Evolutionary conservation across 2,888 invertebrate species (phyloP).

Genomic region (Drosophila ezoana): DNA sequence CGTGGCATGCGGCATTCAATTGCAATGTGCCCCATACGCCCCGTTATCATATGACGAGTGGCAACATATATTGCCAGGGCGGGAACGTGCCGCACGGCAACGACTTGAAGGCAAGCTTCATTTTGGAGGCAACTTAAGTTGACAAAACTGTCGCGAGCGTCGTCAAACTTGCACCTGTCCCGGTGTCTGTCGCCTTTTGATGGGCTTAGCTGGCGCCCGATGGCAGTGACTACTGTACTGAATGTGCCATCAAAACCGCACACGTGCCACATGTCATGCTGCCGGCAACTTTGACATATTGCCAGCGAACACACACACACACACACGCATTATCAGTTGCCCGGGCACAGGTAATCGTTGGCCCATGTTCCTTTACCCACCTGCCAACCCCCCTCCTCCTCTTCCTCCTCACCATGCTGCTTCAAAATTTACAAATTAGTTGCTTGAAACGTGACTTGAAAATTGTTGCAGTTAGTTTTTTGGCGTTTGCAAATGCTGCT

Average conservation of each 20-base stretch:
- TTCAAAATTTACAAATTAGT: conserved; percentile 78
- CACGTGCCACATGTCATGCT: conserved; percentile 74
- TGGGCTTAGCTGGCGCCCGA: conserved; percentile 20
- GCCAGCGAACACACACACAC: conserved; percentile 26
- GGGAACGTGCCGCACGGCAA: conserved; percentile 47
- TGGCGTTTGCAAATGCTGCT: conserved; percentile 24
- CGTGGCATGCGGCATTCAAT: conserved; percentile 48
- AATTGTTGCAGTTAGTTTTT: conserved; percentile 51
- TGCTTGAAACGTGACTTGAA: conserved; percentile 74
- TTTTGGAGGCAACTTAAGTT: conserved; percentile 70
- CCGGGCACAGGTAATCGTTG: conserved; percentile 14
- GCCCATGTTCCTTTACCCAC: not conserved
- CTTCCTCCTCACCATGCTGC: conserved; percentile 45
- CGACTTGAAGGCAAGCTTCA: conserved; percentile 45
- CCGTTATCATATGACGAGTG: not conserved
- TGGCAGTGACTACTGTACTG: conserved; percentile 44
- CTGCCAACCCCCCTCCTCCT: conserved; percentile 1
- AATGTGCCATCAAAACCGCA: conserved; percentile 72
- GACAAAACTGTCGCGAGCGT: conserved; percentile 59
- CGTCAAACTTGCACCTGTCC: conserved; percentile 41
- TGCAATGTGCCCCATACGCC: conserved; percentile 27
- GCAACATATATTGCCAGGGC: conserved; percentile 38
- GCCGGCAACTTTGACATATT: conserved; percentile 69
- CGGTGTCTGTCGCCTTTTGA: conserved; percentile 41
- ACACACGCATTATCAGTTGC: conserved; percentile 26